Percentiles rank a stretch among this genome's conserved stretches.
Evolutionary conservation across 2,888 invertebrate species (phyloP).

Genomic region (Prosapia bicincta): DNA sequence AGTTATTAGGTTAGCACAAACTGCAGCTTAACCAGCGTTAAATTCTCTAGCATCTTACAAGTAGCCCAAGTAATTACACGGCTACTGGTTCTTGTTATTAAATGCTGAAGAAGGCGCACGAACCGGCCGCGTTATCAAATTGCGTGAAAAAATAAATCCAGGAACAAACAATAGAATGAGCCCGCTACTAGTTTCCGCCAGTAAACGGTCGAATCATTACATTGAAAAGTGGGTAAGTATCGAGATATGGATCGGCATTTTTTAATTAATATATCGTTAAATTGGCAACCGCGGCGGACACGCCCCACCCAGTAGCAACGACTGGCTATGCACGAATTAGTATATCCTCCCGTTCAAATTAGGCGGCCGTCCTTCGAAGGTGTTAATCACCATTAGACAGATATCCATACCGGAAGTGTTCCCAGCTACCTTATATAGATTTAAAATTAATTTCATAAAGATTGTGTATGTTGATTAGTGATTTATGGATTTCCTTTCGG

Average conservation of each 20-base stretch:
- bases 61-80: neutral
- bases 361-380: slow-evolving; percentile 3
- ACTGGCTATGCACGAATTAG: slow-evolving; percentile 16
- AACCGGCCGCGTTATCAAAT: neutral
- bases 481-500: neutral
- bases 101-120: neutral
- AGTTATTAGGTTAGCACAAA: too few relatives aligned
- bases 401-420: neutral
- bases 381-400: neutral
- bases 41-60: neutral
- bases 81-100: neutral
- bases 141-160: neutral
- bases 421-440: neutral
- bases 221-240: slow-evolving; percentile 7
- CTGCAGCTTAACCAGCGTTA: neutral
- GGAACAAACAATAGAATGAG: neutral
- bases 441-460: neutral
- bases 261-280: slow-evolving; percentile 29
- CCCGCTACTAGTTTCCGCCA: neutral
- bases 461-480: neutral
- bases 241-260: slow-evolving; percentile 27
- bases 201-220: neutral
- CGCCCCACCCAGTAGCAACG: slow-evolving; percentile 19
- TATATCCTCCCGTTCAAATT: slow-evolving; percentile 26
- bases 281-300: slow-evolving; percentile 16